Percentiles rank a stretch among this genome's conserved stretches.
These are phyloP conservation scores for Psittacara wagleri DNA, from an alignment of 2,113 vertebrate genomes.

Conservation along the genomic window DNA sequence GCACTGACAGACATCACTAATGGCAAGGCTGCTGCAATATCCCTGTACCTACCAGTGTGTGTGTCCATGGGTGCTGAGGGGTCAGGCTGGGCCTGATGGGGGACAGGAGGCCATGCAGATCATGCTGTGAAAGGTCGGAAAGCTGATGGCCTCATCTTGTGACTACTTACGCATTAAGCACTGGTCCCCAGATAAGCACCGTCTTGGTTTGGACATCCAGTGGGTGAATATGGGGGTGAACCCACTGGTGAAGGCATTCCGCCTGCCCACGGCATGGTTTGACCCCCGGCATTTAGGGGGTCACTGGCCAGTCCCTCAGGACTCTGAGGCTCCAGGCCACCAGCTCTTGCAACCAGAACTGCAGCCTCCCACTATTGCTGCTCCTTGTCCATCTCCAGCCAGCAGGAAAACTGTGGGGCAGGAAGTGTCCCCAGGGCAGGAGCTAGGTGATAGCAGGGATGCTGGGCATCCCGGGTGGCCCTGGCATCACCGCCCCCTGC, in stretches of 20 bases:
- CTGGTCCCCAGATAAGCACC: neutral
- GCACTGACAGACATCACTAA: accelerated
- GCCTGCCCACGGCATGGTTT: neutral
- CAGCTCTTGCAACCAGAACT: neutral
- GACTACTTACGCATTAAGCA: accelerated
- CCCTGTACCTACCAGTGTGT: neutral
- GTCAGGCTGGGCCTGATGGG: neutral
- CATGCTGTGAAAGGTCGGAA: neutral
- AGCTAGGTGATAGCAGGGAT: neutral
- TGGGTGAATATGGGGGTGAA: neutral
- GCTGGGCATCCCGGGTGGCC: accelerated
- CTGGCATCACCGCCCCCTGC: neutral
- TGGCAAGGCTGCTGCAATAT: accelerated
- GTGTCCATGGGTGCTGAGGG: accelerated
- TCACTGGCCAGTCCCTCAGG: neutral
- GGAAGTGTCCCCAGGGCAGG: neutral
- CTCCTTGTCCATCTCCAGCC: neutral
- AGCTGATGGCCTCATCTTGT: too few relatives aligned
- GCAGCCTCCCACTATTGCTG: neutral
- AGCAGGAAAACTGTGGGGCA: neutral
- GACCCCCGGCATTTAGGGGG: neutral
- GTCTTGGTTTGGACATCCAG: accelerated
- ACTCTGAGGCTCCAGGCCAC: neutral
- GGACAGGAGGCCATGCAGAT: neutral
- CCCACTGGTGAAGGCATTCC: accelerated